Base-by-base conservation (phyloP, 2,888 invertebrate genomes). In the Coleophora flavipennella region DNA sequence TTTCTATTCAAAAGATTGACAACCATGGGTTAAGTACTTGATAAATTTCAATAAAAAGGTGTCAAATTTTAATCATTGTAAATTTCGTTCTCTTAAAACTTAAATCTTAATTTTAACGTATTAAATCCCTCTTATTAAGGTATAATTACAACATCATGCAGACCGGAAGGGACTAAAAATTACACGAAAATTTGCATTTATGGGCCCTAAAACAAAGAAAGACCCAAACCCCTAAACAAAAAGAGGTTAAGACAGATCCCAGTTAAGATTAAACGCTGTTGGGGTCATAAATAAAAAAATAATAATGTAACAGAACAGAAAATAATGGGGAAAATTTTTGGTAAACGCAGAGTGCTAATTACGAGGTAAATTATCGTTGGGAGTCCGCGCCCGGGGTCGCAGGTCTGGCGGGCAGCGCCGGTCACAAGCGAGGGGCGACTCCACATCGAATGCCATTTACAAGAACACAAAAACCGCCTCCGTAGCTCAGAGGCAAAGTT, bases 291-390 rank as follows among this genome's bases (percentile, higher is more conserved):
- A 76, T 72, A 74, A 67, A 66, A 65, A 68, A 71, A 70, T 73
- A 71, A 72, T 68, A 64, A 67, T 59, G 65, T 62, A 59, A 61
- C 55, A 62, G 57, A n/a, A n/a, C 56, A 55, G 57, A 59, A 62
- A 57, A 63, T 59, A 59, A 63, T 66, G 67, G 71, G 76, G 75
- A 75, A 77, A 80, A 75, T 74, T 70, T 70, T 70, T 60, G 66
- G 62, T 67, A 68, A 59, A 69, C 71, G 67, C 68, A 62, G 72
- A 78, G 70, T 77, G 76, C 78, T 83, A 83, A 81, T 81, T 81
- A 80, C 66, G 49, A 55, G 61, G 64, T 70, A 63, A 78, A 78
- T 78, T 80, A 79, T 74, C 66, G 71, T 64, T 66, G 66, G 59
- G 64, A 65, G 20, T 59, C 60, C 49, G 42, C 45, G 40, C 36